Evolutionary conservation across 1,140 invertebrate genomes (phyloP), one percentile per base, ranked within the genome.

Genomic region (Eriocheir sinensis): DNA sequence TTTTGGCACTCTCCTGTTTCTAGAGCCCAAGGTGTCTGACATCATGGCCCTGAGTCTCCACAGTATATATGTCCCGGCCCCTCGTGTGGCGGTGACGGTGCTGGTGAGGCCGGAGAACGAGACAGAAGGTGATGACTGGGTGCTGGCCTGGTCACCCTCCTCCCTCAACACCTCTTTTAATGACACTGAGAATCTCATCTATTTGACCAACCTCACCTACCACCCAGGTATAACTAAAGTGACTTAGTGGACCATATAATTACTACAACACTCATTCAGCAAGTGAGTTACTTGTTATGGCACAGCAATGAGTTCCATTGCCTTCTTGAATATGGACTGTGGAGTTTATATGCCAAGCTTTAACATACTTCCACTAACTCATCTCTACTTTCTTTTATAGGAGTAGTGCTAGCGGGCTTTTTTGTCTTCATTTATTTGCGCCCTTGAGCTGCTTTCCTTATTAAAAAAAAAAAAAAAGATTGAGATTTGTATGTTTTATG

Each of bases 41-140:
- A 36, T 4, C 8, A 89, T 94, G 86, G 79, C 72, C n/a, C 94
- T 94, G 44, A 94, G 94, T 30, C 36, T 94, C 36, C 94, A 94
- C 53, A 94, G 85, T 48, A 21, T 94, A 3, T 21, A 91, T 9
- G 89, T 94, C 3, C 94, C 94, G 2, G 81, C 80, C 0, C 89
- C 94, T 38, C 48, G 94, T 0, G 89, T 94, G 48, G 94, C 79
- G 0, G 94, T 94, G 44, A 91, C 89, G 9, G 36, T 94, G 40
- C 21, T 94, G 21, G 48, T 94, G 6, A 79, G 89, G 6, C 94
- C 94, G 0, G 48, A 91, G 48, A 92, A 92, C 53, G 81, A 85
- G n/a, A 48, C 89, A 17, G 89, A 85, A 21, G 80, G 44, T 6
- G 94, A 91, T 3, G 94, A 94, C 80, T 94, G 94, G 94, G 90